Evolutionary conservation across 2,113 vertebrate genomes (phyloP).

Genomic region (Ammodytes marinus): DNA sequence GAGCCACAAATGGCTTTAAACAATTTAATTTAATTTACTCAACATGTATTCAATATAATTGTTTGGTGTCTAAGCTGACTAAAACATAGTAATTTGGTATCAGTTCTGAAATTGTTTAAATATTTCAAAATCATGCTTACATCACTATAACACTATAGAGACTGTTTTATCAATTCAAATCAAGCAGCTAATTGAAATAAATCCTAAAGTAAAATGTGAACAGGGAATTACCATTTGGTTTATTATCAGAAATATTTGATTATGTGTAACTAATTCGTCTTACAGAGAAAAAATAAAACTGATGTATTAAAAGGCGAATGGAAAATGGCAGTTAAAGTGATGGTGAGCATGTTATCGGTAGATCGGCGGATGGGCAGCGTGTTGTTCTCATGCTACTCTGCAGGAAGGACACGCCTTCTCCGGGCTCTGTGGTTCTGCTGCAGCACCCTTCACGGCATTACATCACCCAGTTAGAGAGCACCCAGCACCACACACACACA

Average conservation of each 20-base stretch:
- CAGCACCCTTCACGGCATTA: conserved; percentile 80
- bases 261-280: not conserved
- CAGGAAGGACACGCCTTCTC: conserved; percentile 77
- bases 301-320: not conserved
- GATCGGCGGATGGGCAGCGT: conserved; percentile 54
- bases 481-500: conserved; percentile 44
- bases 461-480: conserved; percentile 74
- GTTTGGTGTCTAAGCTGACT: no score
- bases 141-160: not conserved
- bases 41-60: no score
- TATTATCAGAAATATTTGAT: not conserved
- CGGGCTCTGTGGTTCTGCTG: conserved; percentile 75
- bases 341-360: conserved; percentile 22
- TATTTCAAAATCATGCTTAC: not conserved
- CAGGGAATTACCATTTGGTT: not conserved
- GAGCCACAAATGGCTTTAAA: no score
- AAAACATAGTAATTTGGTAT: no score
- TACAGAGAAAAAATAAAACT: not conserved
- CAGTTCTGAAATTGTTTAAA: no score
- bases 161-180: not conserved
- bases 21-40: no score
- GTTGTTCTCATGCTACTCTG: conserved; percentile 74
- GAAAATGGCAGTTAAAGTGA: not conserved
- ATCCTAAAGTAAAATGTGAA: not conserved
- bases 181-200: not conserved